These are phyloP conservation scores for Chironomus tepperi DNA, from an alignment of 1,140 invertebrate species.

Conservation along the genomic window DNA sequence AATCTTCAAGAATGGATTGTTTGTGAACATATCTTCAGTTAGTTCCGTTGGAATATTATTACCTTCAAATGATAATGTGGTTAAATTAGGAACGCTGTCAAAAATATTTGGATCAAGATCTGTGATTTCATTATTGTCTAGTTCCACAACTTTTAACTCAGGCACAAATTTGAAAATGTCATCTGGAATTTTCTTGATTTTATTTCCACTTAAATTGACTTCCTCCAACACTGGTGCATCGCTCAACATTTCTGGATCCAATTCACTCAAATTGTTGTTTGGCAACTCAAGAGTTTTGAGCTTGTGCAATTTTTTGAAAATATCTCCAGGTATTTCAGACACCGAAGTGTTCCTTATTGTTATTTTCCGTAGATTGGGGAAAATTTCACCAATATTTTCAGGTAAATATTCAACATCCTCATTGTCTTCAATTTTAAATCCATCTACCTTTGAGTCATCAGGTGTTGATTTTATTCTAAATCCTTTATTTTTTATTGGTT, in stretches of 20 bases:
- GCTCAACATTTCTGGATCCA: not conserved
- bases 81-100: not conserved
- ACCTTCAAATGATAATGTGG: not conserved
- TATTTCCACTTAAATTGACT: not conserved
- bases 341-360: not conserved
- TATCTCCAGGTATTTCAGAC: not conserved
- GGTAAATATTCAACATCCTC: not conserved
- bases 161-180: not conserved
- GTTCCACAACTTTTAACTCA: not conserved
- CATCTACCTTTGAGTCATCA: not conserved
- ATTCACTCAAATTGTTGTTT: not conserved
- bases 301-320: not conserved
- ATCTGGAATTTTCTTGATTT: not conserved
- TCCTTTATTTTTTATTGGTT: not conserved
- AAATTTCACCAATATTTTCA: not conserved
- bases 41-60: not conserved
- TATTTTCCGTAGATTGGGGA: not conserved
- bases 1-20: not conserved
- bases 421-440: not conserved
- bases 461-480: not conserved
- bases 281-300: not conserved
- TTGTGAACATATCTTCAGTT: not conserved
- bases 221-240: not conserved
- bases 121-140: not conserved
- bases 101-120: not conserved